phyloP scores from a whole-genome alignment of 2,113 vertebrate species.

The Rousettus leschenaultii region DNA sequence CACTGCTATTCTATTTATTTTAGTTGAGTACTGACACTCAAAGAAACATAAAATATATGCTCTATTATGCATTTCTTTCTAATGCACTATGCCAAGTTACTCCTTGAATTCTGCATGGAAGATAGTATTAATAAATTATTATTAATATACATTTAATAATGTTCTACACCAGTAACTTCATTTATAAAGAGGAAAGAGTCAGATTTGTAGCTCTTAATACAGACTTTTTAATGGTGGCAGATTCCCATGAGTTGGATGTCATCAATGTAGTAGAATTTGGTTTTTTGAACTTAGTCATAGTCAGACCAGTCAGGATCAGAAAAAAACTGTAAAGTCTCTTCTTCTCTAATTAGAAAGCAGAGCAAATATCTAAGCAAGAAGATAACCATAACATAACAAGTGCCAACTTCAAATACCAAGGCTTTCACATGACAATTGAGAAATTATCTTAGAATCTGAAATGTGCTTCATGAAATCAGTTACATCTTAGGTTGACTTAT shows the following conservation, averaged over 20 bases:
- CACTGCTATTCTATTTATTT: background rate
- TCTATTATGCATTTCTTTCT: background rate
- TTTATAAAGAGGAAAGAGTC: background rate
- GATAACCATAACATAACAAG: background rate
- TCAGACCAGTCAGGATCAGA: background rate
- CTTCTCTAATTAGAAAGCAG: background rate
- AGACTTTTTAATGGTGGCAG: background rate
- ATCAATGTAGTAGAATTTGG: background rate
- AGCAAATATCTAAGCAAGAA: background rate
- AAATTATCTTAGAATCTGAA: background rate
- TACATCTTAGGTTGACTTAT: background rate
- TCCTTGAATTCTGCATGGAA: background rate
- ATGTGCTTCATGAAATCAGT: background rate
- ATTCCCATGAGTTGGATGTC: background rate
- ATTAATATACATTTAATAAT: slow-evolving; percentile 40
- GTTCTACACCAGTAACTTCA: slow-evolving; percentile 41
- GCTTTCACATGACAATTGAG: background rate
- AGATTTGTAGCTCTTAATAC: slow-evolving; percentile 16
- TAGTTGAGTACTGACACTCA: background rate
- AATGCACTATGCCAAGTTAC: background rate
- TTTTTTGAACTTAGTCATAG: slow-evolving; percentile 27
- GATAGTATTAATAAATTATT: slow-evolving; percentile 25
- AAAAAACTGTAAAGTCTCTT: background rate
- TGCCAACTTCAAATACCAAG: background rate
- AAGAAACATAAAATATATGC: background rate